Base-by-base conservation (phyloP, 2,113 vertebrate genomes). In the Limnothrissa miodon region DNA sequence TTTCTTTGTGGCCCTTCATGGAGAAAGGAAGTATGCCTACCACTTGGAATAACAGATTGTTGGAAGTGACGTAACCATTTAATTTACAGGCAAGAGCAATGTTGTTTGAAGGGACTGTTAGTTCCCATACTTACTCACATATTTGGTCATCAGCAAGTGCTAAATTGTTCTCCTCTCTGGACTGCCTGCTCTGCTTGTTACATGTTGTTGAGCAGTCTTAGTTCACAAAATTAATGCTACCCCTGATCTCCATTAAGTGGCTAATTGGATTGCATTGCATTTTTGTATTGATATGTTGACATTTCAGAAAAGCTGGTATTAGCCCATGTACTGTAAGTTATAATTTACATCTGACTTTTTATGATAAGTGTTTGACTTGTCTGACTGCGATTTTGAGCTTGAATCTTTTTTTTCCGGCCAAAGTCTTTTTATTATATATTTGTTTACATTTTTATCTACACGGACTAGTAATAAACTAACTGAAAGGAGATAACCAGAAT, bases 371-470 rank as follows among this genome's bases (percentile, higher is more conserved):
- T 59, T 6, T 42, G 42, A 42, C 19, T 33, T 66, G 25, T 66
- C 10, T 66, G 59, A 66, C 7, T 66, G 17, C 19, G 19, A 15
- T 9, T 48, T 48, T 48, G 11, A 48, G 46, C 46, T 74, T 74
- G 10, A 74, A 74, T 15, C 36, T 11, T 33, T 36, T 36, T 29
- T 15, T 70, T 70, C 36, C 59, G 9, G 59, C 59, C 59, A 66
- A 25, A 66, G n/a, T 29, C 25, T 66, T 62, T n/a, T 62, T 62
- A n/a, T 62, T n/a, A n/a, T 62, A 62, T 70, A 13, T 33, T 36
- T 36, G 66, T 74, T 74, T 74, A 74, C 66, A 74, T 74, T 74
- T 56, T 74, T 33, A 17, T 74, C 13, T 36, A 33, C 59, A 25
- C 17, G 66, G 66, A 13, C 29, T 74, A 33, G 11, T 74, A 36